Evolutionary conservation across 37 sponge, comb jelly and placozoan genomes (phyloP).

Genomic region (Aphrocallistes beatrix): DNA sequence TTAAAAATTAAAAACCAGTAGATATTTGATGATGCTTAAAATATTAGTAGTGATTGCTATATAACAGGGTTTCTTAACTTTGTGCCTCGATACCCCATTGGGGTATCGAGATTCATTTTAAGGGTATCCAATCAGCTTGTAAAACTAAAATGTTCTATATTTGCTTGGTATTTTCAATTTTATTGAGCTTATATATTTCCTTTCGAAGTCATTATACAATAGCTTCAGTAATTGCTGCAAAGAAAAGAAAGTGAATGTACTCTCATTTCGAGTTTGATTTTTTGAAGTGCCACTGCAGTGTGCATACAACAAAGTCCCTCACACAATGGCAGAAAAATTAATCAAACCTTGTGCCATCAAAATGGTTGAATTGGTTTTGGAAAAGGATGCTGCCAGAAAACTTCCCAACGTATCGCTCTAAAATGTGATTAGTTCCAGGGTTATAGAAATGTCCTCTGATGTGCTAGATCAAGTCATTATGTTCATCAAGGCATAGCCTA

Average conservation of each 20-base stretch:
- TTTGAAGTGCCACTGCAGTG: not conserved
- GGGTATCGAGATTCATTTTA: not conserved
- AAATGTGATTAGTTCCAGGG: not conserved
- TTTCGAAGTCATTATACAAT: not conserved
- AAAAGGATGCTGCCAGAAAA: not conserved
- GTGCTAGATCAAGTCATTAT: not conserved
- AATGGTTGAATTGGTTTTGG: not conserved
- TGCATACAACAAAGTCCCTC: not conserved
- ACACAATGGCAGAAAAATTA: not conserved
- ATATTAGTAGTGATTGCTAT: not conserved
- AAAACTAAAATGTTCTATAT: not conserved
- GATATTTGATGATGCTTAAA: no score
- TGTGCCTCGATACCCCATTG: not conserved
- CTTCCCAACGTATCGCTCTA: not conserved
- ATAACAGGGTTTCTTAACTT: not conserved
- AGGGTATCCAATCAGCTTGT: not conserved
- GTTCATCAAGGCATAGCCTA: not conserved
- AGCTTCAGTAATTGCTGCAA: not conserved
- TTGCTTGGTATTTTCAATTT: not conserved
- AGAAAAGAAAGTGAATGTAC: not conserved
- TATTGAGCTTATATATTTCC: not conserved
- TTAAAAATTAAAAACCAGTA: no score
- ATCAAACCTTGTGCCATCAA: not conserved
- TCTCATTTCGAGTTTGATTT: not conserved
- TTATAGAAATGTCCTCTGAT: not conserved